Conservation (phyloP, 1,140 invertebrate genomes). For the Zophobas morio region DNA sequence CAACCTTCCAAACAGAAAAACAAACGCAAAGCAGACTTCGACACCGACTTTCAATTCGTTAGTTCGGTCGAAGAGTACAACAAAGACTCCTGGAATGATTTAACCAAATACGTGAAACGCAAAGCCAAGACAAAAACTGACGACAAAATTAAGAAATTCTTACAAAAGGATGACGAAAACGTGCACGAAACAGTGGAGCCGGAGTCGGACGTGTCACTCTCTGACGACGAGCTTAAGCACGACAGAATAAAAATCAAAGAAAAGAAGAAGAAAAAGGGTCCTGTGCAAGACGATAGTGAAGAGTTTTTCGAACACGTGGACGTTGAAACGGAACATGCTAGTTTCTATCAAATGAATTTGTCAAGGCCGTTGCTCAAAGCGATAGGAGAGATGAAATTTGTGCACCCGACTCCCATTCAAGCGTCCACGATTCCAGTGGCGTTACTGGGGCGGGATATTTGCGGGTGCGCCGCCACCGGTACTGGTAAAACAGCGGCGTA, state of each 20-base stretch:
- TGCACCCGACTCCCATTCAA: conserved; percentile 97
- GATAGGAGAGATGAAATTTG: conserved; percentile 88
- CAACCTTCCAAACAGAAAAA: conserved; percentile 84
- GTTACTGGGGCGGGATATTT: conserved; percentile 90
- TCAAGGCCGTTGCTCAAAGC: conserved; percentile 68
- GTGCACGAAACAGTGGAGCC: conserved; percentile 67
- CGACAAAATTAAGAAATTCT: conserved; percentile 84
- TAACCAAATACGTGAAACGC: conserved; percentile 79
- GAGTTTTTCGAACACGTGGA: conserved; percentile 60
- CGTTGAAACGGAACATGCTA: conserved; percentile 4
- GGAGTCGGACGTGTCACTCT: conserved; percentile 70
- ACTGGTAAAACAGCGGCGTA: conserved; percentile 99
- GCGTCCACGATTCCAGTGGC: conserved; percentile 95
- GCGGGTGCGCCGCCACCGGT: conserved; percentile 97
- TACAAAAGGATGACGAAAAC: conserved; percentile 74
- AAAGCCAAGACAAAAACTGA: conserved; percentile 81
- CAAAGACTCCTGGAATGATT: conserved; percentile 87
- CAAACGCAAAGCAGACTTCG: conserved; percentile 70
- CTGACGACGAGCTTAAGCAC: conserved; percentile 81
- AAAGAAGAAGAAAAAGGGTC: conserved; percentile 11
- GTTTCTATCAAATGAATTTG: conserved; percentile 44
- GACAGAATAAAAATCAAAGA: conserved; percentile 75
- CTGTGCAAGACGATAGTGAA: neutral
- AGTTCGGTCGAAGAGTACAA: conserved; percentile 82
- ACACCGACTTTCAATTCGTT: conserved; percentile 83